Evolutionary conservation across 1,140 invertebrate species (phyloP), one percentile per base, ranked within the genome.

Genomic region (Dinothrombium tinctorium): DNA sequence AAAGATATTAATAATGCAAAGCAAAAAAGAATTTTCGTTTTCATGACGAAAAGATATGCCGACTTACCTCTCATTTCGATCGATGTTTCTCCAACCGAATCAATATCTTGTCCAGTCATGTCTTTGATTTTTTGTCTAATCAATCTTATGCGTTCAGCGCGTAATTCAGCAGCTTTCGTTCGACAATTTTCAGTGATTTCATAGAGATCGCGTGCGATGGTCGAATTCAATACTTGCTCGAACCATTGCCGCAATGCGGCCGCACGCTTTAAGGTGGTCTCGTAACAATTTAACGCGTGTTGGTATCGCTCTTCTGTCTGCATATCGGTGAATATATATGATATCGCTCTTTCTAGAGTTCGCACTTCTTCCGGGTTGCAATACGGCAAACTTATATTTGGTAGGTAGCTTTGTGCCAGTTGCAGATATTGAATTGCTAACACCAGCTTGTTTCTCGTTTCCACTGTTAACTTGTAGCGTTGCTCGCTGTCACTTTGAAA

Each of bases 341-440:
- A 57, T 1, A 63, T 57, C 0, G 66, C 63, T 53, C 60, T 60
- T 22, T 62, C 50, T 12, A 72, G 51, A 0, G 62, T 63, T 3
- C 53, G 50, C 6, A 72, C 58, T 52, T 72, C 69, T 36, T 59
- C 55, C 15, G 57, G 52, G n/a, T 62, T 64, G 43, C 65, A 70
- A 50, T 72, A 71, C 0, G 69, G 69, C 45, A 72, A 70, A 43
- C 64, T 51, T 9, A 70, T 65, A n/a, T 62, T 60, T 6, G 58
- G 59, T 20, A 72, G 54, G 50, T 68, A 67, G 4, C 59, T 46
- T 40, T 70, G 66, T 20, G 67, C 66, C 17, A 56, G 61, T 38
- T 59, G 56, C 9, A 72, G 55, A 52, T 68, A 68, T 45, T 69
- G 62, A 6, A 55, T 59, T 0, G 69, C 67, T 33, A 67, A 65